A percentile compares a stretch with the other conserved stretches of the same genome.
Evolutionary conservation across 2,113 vertebrate genomes (phyloP).

Genomic region (Salvelinus sp.): DNA sequence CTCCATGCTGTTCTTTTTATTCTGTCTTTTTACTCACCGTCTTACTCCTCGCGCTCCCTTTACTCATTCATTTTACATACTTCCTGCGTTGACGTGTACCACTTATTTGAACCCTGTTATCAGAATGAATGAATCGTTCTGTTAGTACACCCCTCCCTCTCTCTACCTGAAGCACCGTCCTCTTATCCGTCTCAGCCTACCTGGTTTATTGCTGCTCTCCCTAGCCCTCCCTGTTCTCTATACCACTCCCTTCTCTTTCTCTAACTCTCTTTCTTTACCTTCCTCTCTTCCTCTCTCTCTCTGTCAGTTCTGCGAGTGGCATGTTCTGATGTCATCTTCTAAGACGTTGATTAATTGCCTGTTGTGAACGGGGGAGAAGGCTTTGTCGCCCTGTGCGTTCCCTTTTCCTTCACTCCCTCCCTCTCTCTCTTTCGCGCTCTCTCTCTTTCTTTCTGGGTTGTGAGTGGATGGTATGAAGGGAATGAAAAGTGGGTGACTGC

Average conservation of each 20-base stretch:
- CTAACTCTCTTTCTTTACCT: slow-evolving; percentile 10
- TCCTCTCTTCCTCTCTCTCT: slow-evolving; percentile 25
- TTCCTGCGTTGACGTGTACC: background rate
- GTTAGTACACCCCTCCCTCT: background rate
- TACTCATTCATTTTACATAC: background rate
- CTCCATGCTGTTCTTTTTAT: no score
- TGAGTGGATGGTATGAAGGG: no score
- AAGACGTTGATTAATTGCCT: slow-evolving; percentile 66
- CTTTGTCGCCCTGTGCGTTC: no score
- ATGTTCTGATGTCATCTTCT: slow-evolving; percentile 40
- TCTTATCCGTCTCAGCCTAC: background rate
- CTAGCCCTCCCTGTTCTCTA: background rate
- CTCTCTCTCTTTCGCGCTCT: slow-evolving; percentile 27
- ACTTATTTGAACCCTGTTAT: no score
- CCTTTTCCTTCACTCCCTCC: background rate
- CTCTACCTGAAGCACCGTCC: background rate
- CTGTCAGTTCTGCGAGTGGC: slow-evolving; percentile 25
- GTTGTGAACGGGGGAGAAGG: slow-evolving; percentile 34
- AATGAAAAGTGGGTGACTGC: background rate
- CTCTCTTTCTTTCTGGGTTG: slow-evolving; percentile 5
- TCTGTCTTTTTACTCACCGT: slow-evolving; percentile 47
- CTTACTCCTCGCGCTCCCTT: slow-evolving; percentile 18
- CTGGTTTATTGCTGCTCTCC: background rate
- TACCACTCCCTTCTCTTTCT: slow-evolving; percentile 21
- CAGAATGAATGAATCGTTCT: background rate